Conservation (phyloP, 2,113 vertebrate species). For the Engraulis encrasicolus region DNA sequence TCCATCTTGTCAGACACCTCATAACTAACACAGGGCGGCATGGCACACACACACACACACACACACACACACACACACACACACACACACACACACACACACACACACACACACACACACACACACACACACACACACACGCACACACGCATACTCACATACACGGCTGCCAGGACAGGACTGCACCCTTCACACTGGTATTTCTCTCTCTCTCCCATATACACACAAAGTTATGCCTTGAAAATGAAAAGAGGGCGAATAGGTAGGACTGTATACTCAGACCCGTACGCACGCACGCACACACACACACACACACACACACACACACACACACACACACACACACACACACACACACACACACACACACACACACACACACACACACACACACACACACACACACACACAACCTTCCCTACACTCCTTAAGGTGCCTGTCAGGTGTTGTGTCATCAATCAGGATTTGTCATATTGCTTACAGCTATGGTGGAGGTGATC, state of each 20-base stretch:
- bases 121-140: no score
- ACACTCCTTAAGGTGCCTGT: neutral
- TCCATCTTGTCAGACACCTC: neutral
- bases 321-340: slow-evolving; percentile 17
- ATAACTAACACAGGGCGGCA: neutral
- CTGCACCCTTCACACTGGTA: no score
- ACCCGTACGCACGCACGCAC: slow-evolving; percentile 10
- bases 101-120: no score
- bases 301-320: neutral
- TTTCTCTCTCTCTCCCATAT: no score
- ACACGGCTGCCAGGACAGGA: no score
- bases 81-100: slow-evolving; percentile 1
- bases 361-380: no score
- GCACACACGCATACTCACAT: no score
- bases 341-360: no score
- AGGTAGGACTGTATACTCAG: no score
- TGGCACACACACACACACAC: slow-evolving; percentile 23
- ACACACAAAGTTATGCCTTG: no score
- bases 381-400: neutral
- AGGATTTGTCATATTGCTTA: neutral
- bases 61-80: neutral
- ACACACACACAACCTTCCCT: neutral
- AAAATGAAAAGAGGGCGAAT: no score
- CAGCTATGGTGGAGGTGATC: neutral
- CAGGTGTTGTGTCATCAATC: neutral